Evolutionary conservation across 2,888 invertebrate genomes (phyloP), one percentile per base, ranked within the genome.

Genomic region (Rhamphomyia laevipes): DNA sequence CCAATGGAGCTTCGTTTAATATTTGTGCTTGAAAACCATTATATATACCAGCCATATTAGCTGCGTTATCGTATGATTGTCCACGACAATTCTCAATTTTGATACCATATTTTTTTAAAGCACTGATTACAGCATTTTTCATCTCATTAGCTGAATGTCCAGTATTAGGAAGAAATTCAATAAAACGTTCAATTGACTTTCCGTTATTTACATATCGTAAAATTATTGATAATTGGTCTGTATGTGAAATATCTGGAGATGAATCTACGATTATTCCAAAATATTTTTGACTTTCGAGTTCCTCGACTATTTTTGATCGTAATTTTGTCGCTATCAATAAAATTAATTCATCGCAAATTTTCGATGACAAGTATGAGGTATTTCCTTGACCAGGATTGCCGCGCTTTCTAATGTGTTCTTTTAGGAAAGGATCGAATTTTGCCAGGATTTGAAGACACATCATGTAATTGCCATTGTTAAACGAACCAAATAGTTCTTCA

Each of bases 171-270:
- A 38, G 4, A 43, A 38, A 46, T 15, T n/a, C 27, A 3, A 50
- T 16, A 46, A 46, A 38, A 13, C 38, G 35, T 46, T 50, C 49
- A 10, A 42, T 16, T 12, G 17, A 15, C 54, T 53, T 49, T 40
- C 49, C 56, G 49, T 41, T 54, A 40, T 52, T 55, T 23, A 61
- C 55, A 54, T 57, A 61, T 54, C 61, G 56, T 41, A 62, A 58
- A 15, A 61, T 56, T 31, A 59, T 56, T 51, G 60, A 58, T 55
- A 63, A 57, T 54, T 63, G 61, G 51, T 62, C 59, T 42, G 57
- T 53, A 53, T 63, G 59, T 49, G 61, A 58, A 37, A 61, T 55
- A 57, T 62, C 60, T 51, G 60, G 60, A 54, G 61, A 60, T 52
- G 60, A 60, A 55, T 62, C 62, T 49, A 62, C 59, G 55, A 58